Percentiles rank a stretch among this genome's conserved stretches.
phyloP scores from a whole-genome alignment of 2,797 vertebrate genomes.

The Centroberyx gerrardi region DNA sequence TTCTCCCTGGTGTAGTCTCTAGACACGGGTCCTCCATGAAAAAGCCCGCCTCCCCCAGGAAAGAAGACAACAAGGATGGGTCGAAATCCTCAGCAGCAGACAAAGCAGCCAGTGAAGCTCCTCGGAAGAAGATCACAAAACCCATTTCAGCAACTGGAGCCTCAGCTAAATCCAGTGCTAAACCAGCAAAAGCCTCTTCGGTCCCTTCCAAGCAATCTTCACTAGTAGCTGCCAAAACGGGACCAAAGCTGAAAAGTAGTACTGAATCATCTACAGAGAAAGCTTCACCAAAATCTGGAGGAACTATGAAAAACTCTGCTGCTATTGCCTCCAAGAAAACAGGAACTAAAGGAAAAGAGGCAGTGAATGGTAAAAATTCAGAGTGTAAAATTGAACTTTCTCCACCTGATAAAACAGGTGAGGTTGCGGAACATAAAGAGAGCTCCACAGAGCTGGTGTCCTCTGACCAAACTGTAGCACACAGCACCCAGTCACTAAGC shows the following conservation, averaged over 20 bases:
- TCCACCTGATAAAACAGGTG: conserved; percentile 27
- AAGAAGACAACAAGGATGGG: conserved; percentile 86
- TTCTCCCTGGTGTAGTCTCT: conserved; percentile 80
- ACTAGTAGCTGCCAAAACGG: conserved; percentile 80
- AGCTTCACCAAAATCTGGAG: conserved; percentile 80
- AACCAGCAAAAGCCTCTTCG: conserved; percentile 73
- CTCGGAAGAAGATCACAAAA: conserved; percentile 88
- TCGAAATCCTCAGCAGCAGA: conserved; percentile 64
- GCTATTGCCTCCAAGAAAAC: conserved; percentile 81
- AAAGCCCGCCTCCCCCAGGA: conserved; percentile 90
- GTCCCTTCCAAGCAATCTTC: conserved; percentile 82
- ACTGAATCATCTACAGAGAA: conserved; percentile 79
- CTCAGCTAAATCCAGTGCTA: conserved; percentile 83
- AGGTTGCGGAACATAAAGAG: conserved; percentile 24
- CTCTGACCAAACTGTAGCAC: conserved; percentile 36
- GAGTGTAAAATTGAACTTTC: conserved; percentile 58
- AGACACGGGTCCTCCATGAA: conserved; percentile 83
- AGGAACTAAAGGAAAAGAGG: conserved; percentile 71
- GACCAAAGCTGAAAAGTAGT: conserved; percentile 85
- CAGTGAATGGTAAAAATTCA: conserved; percentile 50
- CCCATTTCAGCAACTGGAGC: conserved; percentile 68
- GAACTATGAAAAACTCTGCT: conserved; percentile 79
- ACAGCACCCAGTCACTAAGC: conserved; percentile 20
- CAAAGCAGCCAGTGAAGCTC: conserved; percentile 75
- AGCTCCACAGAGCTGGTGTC: not conserved